Evolutionary conservation across 2,888 invertebrate genomes (phyloP).

Genomic region (Dioctria rufipes): DNA sequence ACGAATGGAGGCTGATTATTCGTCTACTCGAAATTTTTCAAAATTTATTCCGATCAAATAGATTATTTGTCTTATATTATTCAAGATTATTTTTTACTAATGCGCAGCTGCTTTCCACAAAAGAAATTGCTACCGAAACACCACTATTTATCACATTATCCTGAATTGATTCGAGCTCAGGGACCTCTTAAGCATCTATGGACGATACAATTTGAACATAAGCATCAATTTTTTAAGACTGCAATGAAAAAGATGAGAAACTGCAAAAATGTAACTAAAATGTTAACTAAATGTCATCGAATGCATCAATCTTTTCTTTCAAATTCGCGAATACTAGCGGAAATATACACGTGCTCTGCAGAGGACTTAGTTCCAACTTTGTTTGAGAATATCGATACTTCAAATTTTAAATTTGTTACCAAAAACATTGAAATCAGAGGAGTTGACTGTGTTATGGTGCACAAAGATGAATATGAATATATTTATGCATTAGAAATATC

Average conservation of each 20-base stretch:
- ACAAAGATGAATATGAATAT: background rate
- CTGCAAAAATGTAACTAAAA: slow-evolving; percentile 13
- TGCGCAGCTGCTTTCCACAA: background rate
- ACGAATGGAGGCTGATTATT: background rate
- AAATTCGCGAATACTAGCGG: background rate
- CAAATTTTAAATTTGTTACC: background rate
- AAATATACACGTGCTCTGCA: background rate
- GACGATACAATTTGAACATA: slow-evolving; percentile 28
- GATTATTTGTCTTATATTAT: background rate
- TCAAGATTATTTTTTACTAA: background rate
- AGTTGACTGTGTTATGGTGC: background rate
- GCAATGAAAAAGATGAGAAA: background rate
- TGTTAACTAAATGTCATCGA: background rate
- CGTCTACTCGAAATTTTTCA: background rate
- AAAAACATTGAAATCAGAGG: no score
- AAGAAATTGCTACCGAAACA: background rate
- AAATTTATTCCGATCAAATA: background rate
- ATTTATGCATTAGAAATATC: background rate
- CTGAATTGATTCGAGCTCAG: background rate
- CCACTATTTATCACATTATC: background rate
- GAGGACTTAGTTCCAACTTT: background rate
- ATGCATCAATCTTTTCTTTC: background rate
- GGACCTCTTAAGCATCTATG: slow-evolving; percentile 11
- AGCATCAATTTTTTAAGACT: slow-evolving; percentile 26
- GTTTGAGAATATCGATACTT: background rate